Evolutionary conservation across 2,797 vertebrate genomes (phyloP).

Genomic region (Danio aesculapii): DNA sequence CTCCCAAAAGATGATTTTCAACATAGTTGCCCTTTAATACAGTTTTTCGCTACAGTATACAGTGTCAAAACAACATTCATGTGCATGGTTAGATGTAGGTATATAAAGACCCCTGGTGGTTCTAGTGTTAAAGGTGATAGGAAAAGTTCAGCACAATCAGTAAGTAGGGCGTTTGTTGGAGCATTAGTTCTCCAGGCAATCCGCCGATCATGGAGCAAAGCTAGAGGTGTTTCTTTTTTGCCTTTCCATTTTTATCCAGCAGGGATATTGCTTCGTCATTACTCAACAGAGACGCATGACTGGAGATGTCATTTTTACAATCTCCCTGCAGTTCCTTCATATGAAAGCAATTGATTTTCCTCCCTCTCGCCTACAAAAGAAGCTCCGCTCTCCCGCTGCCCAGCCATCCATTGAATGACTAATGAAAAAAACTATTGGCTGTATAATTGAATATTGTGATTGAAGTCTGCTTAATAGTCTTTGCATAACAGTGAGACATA

Average conservation of each 20-base stretch:
- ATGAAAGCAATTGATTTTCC: conserved; percentile 63
- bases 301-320: conserved; percentile 63
- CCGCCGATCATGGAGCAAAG: conserved; percentile 28
- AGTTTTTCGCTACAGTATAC: no score
- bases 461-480: conserved; percentile 55
- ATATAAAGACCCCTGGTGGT: no score
- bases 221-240: conserved; percentile 36
- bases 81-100: no score
- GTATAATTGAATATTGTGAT: conserved; percentile 61
- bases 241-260: conserved; percentile 43
- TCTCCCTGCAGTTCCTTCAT: conserved; percentile 58
- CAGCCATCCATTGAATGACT: conserved; percentile 53
- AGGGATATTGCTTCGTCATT: conserved; percentile 42
- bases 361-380: conserved; percentile 47
- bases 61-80: no score
- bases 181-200: conserved; percentile 17
- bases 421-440: conserved; percentile 49
- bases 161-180: conserved; percentile 3
- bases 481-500: conserved; percentile 55
- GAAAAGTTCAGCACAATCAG: neutral
- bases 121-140: no score
- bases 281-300: conserved; percentile 54
- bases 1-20: no score
- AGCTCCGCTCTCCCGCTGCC: conserved; percentile 41
- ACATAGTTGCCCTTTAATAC: no score